Evolutionary conservation across 2,113 vertebrate genomes (phyloP).

Genomic region (Noturus placidus): DNA sequence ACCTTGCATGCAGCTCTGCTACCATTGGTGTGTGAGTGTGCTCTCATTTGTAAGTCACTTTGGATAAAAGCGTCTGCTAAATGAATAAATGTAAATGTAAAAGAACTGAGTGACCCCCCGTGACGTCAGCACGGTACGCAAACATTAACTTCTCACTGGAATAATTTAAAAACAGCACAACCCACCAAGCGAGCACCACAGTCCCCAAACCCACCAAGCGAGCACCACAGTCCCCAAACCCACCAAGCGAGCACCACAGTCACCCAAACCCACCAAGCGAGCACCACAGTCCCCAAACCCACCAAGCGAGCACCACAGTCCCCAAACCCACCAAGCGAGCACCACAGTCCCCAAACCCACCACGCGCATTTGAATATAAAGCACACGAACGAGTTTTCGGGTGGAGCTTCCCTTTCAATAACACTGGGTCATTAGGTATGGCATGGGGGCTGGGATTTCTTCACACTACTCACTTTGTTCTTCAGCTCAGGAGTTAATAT

Average conservation of each 20-base stretch:
- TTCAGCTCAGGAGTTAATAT: not conserved
- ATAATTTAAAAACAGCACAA: not conserved
- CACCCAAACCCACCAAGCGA: not conserved
- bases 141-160: not conserved
- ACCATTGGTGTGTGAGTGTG: too few relatives aligned
- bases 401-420: not conserved
- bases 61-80: too few relatives aligned
- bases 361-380: not conserved
- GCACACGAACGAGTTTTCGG: not conserved
- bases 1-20: too few relatives aligned
- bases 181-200: too few relatives aligned
- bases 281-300: fast-evolving
- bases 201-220: not conserved
- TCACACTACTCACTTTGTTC: not conserved
- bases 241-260: fast-evolving
- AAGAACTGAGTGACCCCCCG: too few relatives aligned
- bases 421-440: not conserved
- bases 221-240: fast-evolving
- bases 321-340: not conserved
- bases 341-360: fast-evolving
- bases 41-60: too few relatives aligned
- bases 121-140: not conserved
- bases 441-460: not conserved
- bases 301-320: fast-evolving
- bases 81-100: too few relatives aligned